Evolutionary conservation across 2,888 invertebrate genomes (phyloP).

Genomic region (Drosophila phalerata): DNA sequence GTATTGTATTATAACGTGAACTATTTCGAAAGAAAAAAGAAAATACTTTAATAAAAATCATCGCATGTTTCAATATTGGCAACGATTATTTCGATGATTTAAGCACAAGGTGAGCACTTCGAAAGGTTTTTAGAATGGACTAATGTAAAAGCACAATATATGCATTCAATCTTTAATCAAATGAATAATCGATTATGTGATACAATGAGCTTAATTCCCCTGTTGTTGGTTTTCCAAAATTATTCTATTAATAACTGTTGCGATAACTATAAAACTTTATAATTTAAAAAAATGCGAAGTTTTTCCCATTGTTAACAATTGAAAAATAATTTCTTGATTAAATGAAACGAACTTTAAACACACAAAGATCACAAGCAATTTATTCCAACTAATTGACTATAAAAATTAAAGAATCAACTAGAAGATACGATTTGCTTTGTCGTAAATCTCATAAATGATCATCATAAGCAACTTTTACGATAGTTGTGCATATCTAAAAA

Average conservation of each 20-base stretch:
- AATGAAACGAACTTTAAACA: background rate
- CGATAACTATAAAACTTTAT: background rate
- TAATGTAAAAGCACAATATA: background rate
- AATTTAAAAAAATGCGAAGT: background rate
- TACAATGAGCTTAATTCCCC: background rate
- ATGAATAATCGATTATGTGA: background rate
- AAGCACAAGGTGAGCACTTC: background rate
- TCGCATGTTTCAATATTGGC: background rate
- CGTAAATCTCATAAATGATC: background rate
- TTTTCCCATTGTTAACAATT: background rate
- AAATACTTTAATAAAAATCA: background rate
- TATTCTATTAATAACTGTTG: no score
- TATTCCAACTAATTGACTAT: background rate
- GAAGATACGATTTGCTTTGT: background rate
- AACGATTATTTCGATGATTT: slow-evolving; percentile 1
- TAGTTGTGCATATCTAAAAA: no score
- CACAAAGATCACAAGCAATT: background rate
- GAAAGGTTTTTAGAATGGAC: background rate
- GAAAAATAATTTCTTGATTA: background rate
- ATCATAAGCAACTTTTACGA: no score
- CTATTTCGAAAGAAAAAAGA: no score
- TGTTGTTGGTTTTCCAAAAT: background rate
- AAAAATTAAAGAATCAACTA: background rate
- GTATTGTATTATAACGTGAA: background rate
- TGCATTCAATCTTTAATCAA: background rate